Conservation (phyloP, 1,140 invertebrate species). For the Microplitis demolitor region DNA sequence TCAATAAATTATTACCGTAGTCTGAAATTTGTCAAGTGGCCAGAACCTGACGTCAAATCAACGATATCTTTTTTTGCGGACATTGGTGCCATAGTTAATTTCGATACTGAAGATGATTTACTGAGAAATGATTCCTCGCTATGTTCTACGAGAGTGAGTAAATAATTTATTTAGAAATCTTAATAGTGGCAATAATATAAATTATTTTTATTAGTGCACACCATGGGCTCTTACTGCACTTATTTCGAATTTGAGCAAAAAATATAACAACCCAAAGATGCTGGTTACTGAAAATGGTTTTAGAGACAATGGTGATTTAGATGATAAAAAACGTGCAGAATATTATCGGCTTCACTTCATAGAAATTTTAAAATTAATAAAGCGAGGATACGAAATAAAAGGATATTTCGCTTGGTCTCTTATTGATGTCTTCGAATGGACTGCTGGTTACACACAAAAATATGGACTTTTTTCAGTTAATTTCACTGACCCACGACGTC, state of each 20-base stretch:
- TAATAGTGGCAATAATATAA: no score
- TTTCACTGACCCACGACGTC: slow-evolving; percentile 68
- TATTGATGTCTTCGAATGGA: slow-evolving; percentile 82
- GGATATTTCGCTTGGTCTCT: slow-evolving; percentile 78
- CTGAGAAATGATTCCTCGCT: no score
- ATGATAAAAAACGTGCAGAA: slow-evolving; percentile 60
- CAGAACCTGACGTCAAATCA: not conserved
- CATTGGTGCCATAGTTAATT: not conserved
- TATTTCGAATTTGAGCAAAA: slow-evolving; percentile 56
- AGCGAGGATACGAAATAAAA: slow-evolving; percentile 55
- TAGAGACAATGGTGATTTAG: slow-evolving; percentile 58
- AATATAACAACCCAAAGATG: slow-evolving; percentile 54
- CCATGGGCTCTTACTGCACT: slow-evolving; percentile 57
- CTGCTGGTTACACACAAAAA: slow-evolving; percentile 62
- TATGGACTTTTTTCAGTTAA: slow-evolving; percentile 52
- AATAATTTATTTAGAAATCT: no score
- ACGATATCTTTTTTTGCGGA: slow-evolving; percentile 14
- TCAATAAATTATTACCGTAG: slow-evolving; percentile 55
- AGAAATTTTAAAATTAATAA: slow-evolving; percentile 56
- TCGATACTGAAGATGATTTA: no score
- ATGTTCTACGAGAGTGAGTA: no score
- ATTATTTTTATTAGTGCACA: slow-evolving; percentile 32
- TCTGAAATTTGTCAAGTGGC: not conserved
- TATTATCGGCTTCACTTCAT: slow-evolving; percentile 49
- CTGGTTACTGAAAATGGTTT: slow-evolving; percentile 66